phyloP scores from a whole-genome alignment of 2,797 vertebrate genomes.

The Brotula barbata region DNA sequence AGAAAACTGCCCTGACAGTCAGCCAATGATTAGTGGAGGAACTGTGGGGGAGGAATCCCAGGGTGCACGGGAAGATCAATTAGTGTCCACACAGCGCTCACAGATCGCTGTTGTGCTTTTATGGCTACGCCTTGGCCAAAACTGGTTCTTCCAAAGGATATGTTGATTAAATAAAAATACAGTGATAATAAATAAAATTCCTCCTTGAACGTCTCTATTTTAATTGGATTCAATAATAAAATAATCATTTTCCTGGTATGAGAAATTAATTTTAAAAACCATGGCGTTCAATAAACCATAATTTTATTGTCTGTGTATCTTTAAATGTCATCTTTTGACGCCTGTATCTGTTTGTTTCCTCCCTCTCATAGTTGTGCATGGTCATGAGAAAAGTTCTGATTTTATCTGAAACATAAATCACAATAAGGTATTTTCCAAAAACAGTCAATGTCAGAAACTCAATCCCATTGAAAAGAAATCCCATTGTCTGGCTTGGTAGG shows the following conservation, averaged over 20 bases:
- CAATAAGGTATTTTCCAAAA: constrained; percentile 35
- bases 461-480: too few relatives aligned
- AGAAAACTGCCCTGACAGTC: constrained; percentile 54
- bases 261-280: too few relatives aligned
- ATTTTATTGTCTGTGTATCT: too few relatives aligned
- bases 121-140: background rate
- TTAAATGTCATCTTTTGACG: too few relatives aligned
- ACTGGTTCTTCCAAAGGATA: background rate
- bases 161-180: background rate
- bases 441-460: constrained; percentile 25
- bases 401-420: constrained; percentile 19
- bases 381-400: background rate
- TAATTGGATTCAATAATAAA: too few relatives aligned
- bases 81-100: constrained; percentile 44
- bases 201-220: too few relatives aligned
- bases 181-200: too few relatives aligned
- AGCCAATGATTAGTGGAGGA: constrained; percentile 61
- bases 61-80: constrained; percentile 51
- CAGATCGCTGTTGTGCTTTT: constrained; percentile 41
- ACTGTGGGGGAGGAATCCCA: constrained; percentile 43
- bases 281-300: too few relatives aligned
- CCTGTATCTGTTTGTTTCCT: constrained; percentile 19
- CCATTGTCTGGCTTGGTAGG: background rate
- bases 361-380: constrained; percentile 4
- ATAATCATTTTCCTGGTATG: too few relatives aligned